Percentiles rank a stretch among this genome's conserved stretches.
These are phyloP conservation scores for Nematopogon swammerdamellus DNA, from an alignment of 2,888 invertebrate genomes.

Conservation along the genomic window DNA sequence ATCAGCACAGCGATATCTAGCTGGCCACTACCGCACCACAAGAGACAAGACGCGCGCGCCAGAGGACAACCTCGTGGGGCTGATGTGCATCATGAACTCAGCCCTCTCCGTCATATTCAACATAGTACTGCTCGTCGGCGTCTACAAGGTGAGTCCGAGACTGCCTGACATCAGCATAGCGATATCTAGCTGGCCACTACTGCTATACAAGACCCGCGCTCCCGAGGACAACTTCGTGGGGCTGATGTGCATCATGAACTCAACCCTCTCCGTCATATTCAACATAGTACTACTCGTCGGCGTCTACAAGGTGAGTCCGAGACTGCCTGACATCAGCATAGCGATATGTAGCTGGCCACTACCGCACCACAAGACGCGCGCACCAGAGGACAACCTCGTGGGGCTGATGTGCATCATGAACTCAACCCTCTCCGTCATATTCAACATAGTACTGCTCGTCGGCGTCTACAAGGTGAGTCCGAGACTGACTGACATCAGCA, in stretches of 20 bases:
- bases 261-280: not conserved
- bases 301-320: too few relatives aligned
- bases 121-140: not conserved
- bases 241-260: not conserved
- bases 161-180: too few relatives aligned
- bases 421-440: not conserved
- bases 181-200: not conserved
- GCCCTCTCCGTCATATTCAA: not conserved
- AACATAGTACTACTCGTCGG: not conserved
- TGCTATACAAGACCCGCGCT: not conserved
- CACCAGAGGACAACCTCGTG: not conserved
- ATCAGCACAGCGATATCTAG: too few relatives aligned
- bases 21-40: too few relatives aligned
- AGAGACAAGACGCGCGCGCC: too few relatives aligned
- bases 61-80: not conserved
- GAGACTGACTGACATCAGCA: too few relatives aligned
- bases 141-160: too few relatives aligned
- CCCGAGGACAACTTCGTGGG: not conserved
- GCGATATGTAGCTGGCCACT: not conserved
- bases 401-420: not conserved
- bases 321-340: too few relatives aligned
- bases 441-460: not conserved
- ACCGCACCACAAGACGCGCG: not conserved
- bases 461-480: not conserved
- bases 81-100: not conserved